phyloP scores from a whole-genome alignment of 2,113 vertebrate species.

The Heteronetta atricapilla region DNA sequence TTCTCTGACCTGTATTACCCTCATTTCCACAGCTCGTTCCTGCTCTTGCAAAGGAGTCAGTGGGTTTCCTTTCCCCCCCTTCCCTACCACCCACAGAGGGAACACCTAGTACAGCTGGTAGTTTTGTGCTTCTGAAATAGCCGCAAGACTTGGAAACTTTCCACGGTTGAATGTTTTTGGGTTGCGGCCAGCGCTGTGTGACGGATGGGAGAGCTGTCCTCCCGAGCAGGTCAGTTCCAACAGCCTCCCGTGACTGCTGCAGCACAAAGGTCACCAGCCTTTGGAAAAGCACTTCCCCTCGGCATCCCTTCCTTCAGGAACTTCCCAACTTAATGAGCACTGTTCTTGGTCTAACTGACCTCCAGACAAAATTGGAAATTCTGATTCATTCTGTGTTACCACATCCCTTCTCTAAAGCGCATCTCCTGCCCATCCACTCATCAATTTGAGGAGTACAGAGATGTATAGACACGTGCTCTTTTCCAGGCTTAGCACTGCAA shows the following conservation, averaged over 20 bases:
- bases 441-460: neutral
- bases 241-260: neutral
- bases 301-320: neutral
- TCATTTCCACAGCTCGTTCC: neutral
- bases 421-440: neutral
- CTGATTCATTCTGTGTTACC: neutral
- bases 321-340: neutral
- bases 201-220: neutral
- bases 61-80: neutral
- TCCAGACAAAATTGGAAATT: neutral
- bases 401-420: neutral
- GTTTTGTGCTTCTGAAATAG: conserved; percentile 5
- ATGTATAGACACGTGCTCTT: neutral
- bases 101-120: conserved; percentile 20
- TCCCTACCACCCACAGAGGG: neutral
- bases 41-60: neutral
- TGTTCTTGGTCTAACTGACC: neutral
- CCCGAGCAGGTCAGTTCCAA: neutral
- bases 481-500: neutral
- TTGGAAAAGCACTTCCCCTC: neutral
- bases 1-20: neutral
- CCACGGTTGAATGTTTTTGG: neutral
- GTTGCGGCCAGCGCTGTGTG: neutral
- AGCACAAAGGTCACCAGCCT: neutral
- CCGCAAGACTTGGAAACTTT: neutral